Evolutionary conservation across 2,797 vertebrate genomes (phyloP).

Genomic region (Propithecus perrieri): DNA sequence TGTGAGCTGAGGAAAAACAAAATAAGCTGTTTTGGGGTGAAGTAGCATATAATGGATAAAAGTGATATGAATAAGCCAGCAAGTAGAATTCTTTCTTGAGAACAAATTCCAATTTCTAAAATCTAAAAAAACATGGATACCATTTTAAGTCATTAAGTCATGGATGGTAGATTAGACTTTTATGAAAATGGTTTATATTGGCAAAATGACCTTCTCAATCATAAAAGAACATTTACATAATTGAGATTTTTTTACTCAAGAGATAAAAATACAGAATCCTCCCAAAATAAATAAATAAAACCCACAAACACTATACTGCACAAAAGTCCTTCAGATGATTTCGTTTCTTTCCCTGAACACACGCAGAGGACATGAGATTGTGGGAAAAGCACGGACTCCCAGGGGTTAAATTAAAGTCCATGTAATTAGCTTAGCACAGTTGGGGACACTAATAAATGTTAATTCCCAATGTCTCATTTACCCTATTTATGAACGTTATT

Average conservation of each 20-base stretch:
- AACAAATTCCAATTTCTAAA: background rate
- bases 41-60: background rate
- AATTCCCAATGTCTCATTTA: background rate
- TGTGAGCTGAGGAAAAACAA: background rate
- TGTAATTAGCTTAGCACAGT: background rate
- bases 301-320: background rate
- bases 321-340: background rate
- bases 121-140: background rate
- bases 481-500: background rate
- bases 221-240: background rate
- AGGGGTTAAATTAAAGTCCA: background rate
- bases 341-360: background rate
- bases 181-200: background rate
- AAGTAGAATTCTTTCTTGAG: background rate
- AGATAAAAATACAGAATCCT: background rate
- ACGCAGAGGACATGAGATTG: background rate
- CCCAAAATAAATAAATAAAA: background rate
- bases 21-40: background rate
- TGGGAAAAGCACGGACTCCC: background rate
- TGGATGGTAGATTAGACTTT: background rate
- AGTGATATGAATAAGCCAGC: background rate
- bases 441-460: background rate
- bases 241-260: background rate
- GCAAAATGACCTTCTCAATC: slow-evolving; percentile 5
- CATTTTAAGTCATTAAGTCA: background rate